Conservation (phyloP, 92 coral and sea anemone species). For the Palythoa heliodiscus region DNA sequence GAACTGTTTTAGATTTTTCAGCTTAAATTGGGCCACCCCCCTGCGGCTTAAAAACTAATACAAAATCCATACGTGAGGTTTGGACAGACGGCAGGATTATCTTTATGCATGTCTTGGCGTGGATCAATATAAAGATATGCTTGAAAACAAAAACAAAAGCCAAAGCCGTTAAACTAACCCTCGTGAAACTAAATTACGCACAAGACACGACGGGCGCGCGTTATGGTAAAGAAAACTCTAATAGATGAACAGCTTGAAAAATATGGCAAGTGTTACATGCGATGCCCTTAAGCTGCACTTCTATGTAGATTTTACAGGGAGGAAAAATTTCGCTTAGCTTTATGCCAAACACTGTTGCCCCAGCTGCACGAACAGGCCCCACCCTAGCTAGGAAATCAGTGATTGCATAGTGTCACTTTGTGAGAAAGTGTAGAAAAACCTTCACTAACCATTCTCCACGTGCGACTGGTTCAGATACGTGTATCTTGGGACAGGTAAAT, state of each 20-base stretch:
- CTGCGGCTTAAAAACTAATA: background rate
- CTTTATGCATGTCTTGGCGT: background rate
- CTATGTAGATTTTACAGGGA: background rate
- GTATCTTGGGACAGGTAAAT: conserved; percentile 7
- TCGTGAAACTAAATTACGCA: background rate
- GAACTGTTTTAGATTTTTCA: background rate
- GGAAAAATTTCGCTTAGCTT: background rate
- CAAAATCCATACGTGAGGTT: conserved; percentile 10
- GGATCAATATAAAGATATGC: conserved; percentile 19
- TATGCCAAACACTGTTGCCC: conserved; percentile 13
- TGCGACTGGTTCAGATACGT: conserved; percentile 18
- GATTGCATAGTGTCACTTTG: background rate
- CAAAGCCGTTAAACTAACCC: conserved; percentile 5
- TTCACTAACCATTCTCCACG: conserved; percentile 27
- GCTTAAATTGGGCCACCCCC: background rate
- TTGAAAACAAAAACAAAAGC: background rate
- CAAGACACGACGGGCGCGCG: background rate
- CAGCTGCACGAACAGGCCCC: conserved; percentile 36
- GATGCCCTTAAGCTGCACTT: background rate
- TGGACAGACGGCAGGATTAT: background rate
- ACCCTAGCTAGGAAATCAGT: background rate
- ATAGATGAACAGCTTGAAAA: background rate
- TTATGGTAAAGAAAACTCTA: background rate
- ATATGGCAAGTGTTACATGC: background rate
- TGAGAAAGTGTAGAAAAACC: background rate